These are phyloP conservation scores for Palaemon carinicauda DNA, from an alignment of 1,140 invertebrate species.

Conservation along the genomic window DNA sequence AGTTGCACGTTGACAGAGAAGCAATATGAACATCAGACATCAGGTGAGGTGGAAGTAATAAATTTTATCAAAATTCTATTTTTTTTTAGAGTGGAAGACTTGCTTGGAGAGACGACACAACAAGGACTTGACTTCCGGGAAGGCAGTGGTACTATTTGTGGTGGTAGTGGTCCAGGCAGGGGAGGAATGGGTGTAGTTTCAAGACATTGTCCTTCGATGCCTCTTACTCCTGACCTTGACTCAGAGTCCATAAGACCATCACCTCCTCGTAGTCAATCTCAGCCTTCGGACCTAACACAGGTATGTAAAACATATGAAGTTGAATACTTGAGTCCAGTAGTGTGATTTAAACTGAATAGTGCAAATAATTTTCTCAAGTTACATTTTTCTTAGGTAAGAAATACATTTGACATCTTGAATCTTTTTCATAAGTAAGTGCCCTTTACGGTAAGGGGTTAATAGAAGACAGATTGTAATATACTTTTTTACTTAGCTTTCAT, in stretches of 20 bases:
- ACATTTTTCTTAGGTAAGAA: too few species aligned
- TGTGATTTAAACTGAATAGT: background rate
- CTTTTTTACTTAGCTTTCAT: too few species aligned
- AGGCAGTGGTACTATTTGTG: slow-evolving; percentile 35
- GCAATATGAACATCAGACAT: too few species aligned
- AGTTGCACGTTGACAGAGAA: too few species aligned
- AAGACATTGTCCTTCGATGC: slow-evolving; percentile 57
- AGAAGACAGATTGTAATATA: too few species aligned
- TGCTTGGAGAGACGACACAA: slow-evolving; percentile 49
- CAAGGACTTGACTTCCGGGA: slow-evolving; percentile 58
- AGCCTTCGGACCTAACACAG: slow-evolving; percentile 66
- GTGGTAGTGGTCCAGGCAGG: slow-evolving; percentile 39
- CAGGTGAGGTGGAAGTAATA: too few species aligned
- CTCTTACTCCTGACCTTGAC: slow-evolving; percentile 56
- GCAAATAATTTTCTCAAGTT: background rate
- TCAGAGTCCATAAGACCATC: slow-evolving; percentile 51
- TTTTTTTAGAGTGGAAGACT: slow-evolving; percentile 49
- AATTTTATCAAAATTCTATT: too few species aligned
- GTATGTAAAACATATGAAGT: slow-evolving; percentile 61
- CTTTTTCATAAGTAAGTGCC: too few species aligned
- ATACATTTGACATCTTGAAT: too few species aligned
- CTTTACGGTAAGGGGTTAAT: too few species aligned
- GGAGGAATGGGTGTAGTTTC: slow-evolving; percentile 24
- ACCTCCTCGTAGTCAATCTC: slow-evolving; percentile 65
- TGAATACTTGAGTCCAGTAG: background rate